A percentile compares a stretch with the other conserved stretches of the same genome.
These are phyloP conservation scores for Neogale vison DNA, from an alignment of 2,113 vertebrate species.

Conservation along the genomic window DNA sequence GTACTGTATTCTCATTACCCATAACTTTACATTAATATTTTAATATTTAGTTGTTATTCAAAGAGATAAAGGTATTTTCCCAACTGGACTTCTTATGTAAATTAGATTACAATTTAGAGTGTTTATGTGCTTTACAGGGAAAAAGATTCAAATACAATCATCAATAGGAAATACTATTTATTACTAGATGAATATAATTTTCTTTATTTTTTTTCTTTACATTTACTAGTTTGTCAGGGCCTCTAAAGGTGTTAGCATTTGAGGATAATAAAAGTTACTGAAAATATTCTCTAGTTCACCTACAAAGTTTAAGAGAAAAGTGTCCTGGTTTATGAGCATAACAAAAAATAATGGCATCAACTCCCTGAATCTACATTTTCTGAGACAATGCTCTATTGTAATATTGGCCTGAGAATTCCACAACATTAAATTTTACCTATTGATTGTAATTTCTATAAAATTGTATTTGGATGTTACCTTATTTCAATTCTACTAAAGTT, in stretches of 20 bases:
- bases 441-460: not conserved
- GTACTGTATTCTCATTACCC: not conserved
- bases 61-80: not conserved
- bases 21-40: not conserved
- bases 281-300: not conserved
- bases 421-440: not conserved
- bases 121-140: not conserved
- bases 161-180: not conserved
- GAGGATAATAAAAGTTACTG: not conserved
- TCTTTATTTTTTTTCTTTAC: not conserved
- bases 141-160: not conserved
- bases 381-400: not conserved
- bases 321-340: not conserved
- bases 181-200: not conserved
- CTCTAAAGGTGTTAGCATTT: not conserved
- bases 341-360: not conserved
- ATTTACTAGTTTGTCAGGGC: not conserved
- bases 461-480: not conserved
- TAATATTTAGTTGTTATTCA: not conserved
- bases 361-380: not conserved
- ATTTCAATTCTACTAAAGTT: not conserved
- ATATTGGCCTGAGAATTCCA: not conserved
- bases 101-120: not conserved
- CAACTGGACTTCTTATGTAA: not conserved
- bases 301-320: not conserved